A percentile compares a stretch with the other conserved stretches of the same genome.
Evolutionary conservation across 2,888 invertebrate genomes (phyloP).

Genomic region (Ischnura elegans): DNA sequence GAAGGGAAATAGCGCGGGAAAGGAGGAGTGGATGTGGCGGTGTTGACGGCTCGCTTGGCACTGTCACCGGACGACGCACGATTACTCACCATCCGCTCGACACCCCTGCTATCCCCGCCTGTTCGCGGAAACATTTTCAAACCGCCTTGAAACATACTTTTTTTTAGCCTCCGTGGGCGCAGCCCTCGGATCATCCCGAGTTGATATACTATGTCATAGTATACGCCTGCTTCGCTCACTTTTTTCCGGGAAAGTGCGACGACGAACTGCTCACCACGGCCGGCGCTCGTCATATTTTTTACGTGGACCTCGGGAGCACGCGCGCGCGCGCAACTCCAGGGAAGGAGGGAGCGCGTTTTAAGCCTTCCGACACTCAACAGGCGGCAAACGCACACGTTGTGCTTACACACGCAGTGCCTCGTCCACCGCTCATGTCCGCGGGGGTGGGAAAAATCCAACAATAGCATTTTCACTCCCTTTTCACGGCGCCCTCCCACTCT

Average conservation of each 20-base stretch:
- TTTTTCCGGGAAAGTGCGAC: background rate
- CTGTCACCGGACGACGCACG: constrained; percentile 15
- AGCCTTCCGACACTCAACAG: background rate
- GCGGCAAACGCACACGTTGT: background rate
- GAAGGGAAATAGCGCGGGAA: background rate
- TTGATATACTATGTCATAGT: too few relatives aligned
- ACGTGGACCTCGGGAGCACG: background rate
- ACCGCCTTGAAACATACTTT: background rate
- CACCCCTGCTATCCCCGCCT: background rate
- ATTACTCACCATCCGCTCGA: constrained; percentile 24
- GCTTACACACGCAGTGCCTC: background rate
- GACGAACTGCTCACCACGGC: background rate
- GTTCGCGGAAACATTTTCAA: constrained; percentile 32
- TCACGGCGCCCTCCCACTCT: background rate
- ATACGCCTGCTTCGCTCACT: background rate
- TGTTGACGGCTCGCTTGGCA: background rate
- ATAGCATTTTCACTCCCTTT: background rate
- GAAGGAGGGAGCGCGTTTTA: background rate
- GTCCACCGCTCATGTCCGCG: background rate
- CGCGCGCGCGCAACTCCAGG: background rate
- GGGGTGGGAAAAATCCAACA: background rate
- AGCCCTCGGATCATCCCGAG: background rate
- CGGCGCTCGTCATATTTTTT: background rate
- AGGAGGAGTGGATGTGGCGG: background rate
- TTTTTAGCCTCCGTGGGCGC: background rate